phyloP scores from a whole-genome alignment of 2,797 vertebrate genomes.

The Lagodon rhomboides region DNA sequence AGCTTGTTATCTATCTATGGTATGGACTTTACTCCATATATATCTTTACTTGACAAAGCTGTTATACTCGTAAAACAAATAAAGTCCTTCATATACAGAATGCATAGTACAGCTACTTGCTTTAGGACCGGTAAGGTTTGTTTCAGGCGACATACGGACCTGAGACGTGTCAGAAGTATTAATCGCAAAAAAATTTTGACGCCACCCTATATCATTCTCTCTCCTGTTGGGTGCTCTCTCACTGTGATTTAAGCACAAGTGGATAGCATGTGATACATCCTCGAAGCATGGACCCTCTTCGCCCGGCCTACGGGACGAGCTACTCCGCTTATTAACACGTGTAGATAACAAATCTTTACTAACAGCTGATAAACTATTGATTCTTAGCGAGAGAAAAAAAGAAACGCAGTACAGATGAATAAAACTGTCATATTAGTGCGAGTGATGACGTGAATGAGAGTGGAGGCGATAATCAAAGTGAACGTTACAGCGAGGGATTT shows the following conservation, averaged over 20 bases:
- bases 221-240: slow-evolving; percentile 69
- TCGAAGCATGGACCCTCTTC: slow-evolving; percentile 75
- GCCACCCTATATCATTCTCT: slow-evolving; percentile 51
- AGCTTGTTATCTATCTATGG: slow-evolving; percentile 73
- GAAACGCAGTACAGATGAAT: slow-evolving; percentile 21
- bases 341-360: slow-evolving; percentile 67
- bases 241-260: slow-evolving; percentile 81
- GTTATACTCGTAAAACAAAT: slow-evolving; percentile 67
- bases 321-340: slow-evolving; percentile 65
- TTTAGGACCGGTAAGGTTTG: slow-evolving; percentile 75
- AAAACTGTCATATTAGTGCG: slow-evolving; percentile 36
- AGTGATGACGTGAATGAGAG: slow-evolving; percentile 44
- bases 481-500: slow-evolving; percentile 37
- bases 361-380: slow-evolving; percentile 57
- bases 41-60: slow-evolving; percentile 76
- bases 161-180: slow-evolving; percentile 56
- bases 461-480: slow-evolving; percentile 41
- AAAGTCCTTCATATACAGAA: slow-evolving; percentile 77
- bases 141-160: slow-evolving; percentile 54
- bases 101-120: slow-evolving; percentile 71
- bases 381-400: slow-evolving; percentile 47
- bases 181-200: slow-evolving; percentile 47
- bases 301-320: slow-evolving; percentile 56
- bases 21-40: slow-evolving; percentile 71
- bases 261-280: slow-evolving; percentile 78